These are phyloP conservation scores for Hystrix cristata DNA, from an alignment of 2,113 vertebrate genomes.

Conservation along the genomic window DNA sequence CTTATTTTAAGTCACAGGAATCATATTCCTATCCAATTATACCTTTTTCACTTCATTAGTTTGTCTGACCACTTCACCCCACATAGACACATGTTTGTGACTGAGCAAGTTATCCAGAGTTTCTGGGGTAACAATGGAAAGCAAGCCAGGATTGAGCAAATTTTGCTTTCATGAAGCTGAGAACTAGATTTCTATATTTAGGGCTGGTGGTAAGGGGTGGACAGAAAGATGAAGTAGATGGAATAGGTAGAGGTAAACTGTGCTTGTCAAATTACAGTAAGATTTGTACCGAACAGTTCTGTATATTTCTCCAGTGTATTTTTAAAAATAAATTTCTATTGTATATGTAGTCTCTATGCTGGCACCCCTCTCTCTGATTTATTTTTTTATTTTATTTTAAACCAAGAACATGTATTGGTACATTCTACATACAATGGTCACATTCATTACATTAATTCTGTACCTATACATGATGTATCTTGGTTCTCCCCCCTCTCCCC, in stretches of 20 bases:
- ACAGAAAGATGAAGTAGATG: not conserved
- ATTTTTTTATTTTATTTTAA: no score
- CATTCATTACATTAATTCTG: no score
- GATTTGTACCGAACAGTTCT: not conserved
- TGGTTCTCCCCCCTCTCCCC: no score
- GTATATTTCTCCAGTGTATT: not conserved
- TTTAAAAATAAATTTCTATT: not conserved
- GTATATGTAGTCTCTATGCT: not conserved
- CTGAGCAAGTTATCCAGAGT: not conserved
- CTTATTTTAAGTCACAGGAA: not conserved
- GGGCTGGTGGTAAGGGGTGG: not conserved
- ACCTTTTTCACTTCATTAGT: not conserved
- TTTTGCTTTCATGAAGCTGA: not conserved
- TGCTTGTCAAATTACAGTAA: not conserved
- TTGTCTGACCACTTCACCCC: not conserved
- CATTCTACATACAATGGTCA: no score
- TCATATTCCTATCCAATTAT: not conserved
- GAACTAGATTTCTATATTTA: not conserved
- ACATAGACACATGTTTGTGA: not conserved
- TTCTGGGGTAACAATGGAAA: not conserved
- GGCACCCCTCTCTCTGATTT: no score
- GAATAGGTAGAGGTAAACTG: not conserved
- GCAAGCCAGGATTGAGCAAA: constrained; percentile 15
- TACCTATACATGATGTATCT: no score
- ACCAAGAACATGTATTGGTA: no score